These are phyloP conservation scores for Nansenia antarctica DNA, from an alignment of 2,113 vertebrate genomes.

Conservation along the genomic window DNA sequence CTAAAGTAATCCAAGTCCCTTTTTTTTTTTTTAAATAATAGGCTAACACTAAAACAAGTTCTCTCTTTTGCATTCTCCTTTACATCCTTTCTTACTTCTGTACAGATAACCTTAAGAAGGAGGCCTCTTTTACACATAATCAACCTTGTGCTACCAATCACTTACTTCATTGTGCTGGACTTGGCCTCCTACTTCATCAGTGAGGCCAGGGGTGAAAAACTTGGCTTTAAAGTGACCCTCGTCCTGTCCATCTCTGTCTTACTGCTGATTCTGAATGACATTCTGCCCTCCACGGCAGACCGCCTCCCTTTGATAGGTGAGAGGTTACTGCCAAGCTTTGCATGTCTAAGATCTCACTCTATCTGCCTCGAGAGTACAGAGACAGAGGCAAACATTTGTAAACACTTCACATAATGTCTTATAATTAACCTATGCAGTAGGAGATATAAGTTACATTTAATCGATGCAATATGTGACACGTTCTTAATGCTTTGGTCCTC, in stretches of 20 bases:
- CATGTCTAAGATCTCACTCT: too few species aligned
- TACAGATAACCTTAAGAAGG: slow-evolving; percentile 70
- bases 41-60: neutral
- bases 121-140: slow-evolving; percentile 73
- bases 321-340: too few species aligned
- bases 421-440: too few species aligned
- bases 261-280: slow-evolving; percentile 79
- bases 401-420: too few species aligned
- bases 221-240: slow-evolving; percentile 78
- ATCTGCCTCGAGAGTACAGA: too few species aligned
- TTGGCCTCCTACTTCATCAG: slow-evolving; percentile 72
- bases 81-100: neutral
- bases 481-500: too few species aligned
- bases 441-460: too few species aligned
- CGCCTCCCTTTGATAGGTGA: slow-evolving; percentile 75
- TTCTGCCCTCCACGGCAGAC: slow-evolving; percentile 77
- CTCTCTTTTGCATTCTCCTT: neutral
- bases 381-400: too few species aligned
- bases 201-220: slow-evolving; percentile 69
- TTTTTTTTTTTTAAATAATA: neutral
- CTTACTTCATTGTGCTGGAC: slow-evolving; percentile 75
- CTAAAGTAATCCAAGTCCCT: neutral
- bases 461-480: too few species aligned
- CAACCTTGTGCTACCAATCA: slow-evolving; percentile 74
- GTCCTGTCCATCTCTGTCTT: slow-evolving; percentile 80